These are phyloP conservation scores for Ceratina calcarata DNA, from an alignment of 1,140 invertebrate genomes.

Conservation along the genomic window DNA sequence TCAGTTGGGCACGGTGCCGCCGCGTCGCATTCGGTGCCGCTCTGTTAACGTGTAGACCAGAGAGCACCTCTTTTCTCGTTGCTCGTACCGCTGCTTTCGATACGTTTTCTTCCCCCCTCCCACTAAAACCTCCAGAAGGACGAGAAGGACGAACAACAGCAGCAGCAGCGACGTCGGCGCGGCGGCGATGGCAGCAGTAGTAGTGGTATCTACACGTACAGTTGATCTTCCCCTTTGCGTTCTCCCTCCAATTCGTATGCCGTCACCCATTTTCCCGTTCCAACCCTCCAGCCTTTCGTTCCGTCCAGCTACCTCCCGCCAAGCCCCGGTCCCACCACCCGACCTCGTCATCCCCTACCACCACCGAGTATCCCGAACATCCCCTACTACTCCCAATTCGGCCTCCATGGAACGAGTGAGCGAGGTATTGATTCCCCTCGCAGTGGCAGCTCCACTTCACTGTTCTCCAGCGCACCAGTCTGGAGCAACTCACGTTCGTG, in stretches of 20 bases:
- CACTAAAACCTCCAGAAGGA: slow-evolving; percentile 4
- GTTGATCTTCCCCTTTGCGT: neutral
- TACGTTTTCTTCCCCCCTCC: neutral
- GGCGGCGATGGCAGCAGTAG: neutral
- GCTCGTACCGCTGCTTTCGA: neutral
- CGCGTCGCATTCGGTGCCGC: slow-evolving; percentile 15
- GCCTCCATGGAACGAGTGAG: slow-evolving; percentile 60
- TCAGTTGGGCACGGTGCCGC: neutral
- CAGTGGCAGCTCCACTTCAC: slow-evolving; percentile 72
- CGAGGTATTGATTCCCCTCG: slow-evolving; percentile 78
- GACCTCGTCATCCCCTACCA: neutral
- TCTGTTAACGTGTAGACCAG: neutral
- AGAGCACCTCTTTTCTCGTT: slow-evolving; percentile 2
- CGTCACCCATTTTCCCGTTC: slow-evolving; percentile 31
- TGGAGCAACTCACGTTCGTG: slow-evolving; percentile 74
- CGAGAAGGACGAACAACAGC: neutral
- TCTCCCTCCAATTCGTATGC: neutral
- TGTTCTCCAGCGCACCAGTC: slow-evolving; percentile 73
- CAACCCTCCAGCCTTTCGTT: slow-evolving; percentile 13
- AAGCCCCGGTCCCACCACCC: no score
- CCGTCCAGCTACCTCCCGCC: slow-evolving; percentile 18
- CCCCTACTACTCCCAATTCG: slow-evolving; percentile 43
- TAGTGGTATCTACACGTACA: neutral
- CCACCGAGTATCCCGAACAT: neutral
- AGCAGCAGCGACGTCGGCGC: neutral